phyloP scores from a whole-genome alignment of 1,140 invertebrate genomes.

The Uloborus diversus region DNA sequence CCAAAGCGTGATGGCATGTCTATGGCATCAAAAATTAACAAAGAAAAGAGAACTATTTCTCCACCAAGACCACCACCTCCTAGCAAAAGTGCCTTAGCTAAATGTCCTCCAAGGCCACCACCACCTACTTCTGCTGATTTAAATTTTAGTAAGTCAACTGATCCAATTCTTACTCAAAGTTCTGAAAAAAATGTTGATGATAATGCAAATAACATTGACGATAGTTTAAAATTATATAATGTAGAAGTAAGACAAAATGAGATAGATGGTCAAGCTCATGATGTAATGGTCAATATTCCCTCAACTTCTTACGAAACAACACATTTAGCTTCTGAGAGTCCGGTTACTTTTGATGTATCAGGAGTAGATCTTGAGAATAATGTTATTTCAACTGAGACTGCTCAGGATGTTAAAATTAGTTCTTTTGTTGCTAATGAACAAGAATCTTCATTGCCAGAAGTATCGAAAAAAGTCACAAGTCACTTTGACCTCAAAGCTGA shows the following conservation, averaged over 20 bases:
- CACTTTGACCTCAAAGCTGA: background rate
- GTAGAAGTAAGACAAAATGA: background rate
- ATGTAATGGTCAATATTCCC: too few species aligned
- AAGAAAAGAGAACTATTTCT: conserved; percentile 30
- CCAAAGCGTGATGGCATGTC: conserved; percentile 17
- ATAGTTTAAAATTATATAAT: background rate
- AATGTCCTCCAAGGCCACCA: conserved; percentile 9
- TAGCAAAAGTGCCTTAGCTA: background rate
- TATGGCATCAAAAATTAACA: background rate
- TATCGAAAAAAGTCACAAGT: background rate
- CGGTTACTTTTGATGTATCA: too few species aligned
- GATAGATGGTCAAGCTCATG: too few species aligned
- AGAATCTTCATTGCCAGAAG: too few species aligned
- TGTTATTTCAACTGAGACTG: background rate
- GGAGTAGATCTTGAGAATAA: too few species aligned
- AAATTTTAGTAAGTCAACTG: background rate
- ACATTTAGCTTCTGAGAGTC: too few species aligned
- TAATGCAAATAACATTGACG: background rate
- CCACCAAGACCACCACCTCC: conserved; percentile 41
- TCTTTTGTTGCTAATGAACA: too few species aligned
- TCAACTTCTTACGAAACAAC: background rate
- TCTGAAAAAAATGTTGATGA: background rate
- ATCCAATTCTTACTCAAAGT: background rate
- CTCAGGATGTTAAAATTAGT: too few species aligned
- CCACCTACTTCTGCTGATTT: conserved; percentile 17